These are phyloP conservation scores for Aplodontia rufa DNA, from an alignment of 2,113 vertebrate species.

Conservation along the genomic window DNA sequence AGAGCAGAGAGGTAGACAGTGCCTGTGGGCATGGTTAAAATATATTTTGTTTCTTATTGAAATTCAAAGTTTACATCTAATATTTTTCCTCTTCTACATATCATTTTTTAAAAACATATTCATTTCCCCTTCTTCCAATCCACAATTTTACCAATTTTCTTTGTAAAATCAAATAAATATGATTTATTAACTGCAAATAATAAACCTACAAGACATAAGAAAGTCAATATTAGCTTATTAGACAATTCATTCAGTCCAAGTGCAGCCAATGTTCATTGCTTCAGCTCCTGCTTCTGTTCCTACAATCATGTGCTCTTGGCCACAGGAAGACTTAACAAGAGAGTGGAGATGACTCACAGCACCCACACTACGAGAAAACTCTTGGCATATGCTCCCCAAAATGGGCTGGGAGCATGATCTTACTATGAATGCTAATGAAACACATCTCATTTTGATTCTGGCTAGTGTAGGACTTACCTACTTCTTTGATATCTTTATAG, in stretches of 20 bases:
- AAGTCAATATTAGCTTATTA: neutral
- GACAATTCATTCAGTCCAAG: neutral
- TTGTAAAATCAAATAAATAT: neutral
- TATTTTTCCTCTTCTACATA: neutral
- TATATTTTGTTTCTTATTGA: neutral
- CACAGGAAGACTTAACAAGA: neutral
- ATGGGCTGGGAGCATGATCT: too few relatives aligned
- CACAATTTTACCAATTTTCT: neutral
- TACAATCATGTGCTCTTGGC: neutral
- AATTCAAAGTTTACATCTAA: neutral
- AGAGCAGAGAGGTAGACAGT: neutral
- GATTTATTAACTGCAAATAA: neutral
- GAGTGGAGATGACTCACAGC: neutral
- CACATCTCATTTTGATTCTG: neutral
- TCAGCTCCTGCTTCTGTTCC: neutral
- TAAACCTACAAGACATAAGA: neutral
- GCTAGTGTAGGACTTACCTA: neutral
- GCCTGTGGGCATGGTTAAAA: neutral
- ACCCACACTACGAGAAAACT: neutral
- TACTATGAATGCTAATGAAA: neutral
- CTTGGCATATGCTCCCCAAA: neutral
- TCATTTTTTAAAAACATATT: neutral
- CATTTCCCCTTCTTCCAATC: neutral
- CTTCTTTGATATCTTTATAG: neutral
- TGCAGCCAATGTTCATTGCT: neutral